Conservation (phyloP, 1,140 invertebrate genomes). For the Cataglyphis hispanica region DNA sequence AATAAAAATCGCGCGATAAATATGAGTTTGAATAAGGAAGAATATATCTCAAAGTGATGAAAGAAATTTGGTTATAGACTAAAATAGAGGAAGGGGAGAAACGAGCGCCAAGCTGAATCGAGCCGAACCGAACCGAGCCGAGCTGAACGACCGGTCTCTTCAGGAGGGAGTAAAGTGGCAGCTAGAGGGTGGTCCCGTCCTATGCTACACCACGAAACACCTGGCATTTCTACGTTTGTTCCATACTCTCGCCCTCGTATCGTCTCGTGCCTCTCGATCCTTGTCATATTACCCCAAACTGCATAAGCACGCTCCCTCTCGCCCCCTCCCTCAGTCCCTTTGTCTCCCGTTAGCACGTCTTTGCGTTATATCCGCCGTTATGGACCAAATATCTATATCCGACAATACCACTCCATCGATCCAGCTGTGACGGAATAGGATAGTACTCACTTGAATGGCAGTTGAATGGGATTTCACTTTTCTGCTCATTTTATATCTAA, state of each 20-base stretch:
- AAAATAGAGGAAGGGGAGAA: not conserved
- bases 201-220: constrained; percentile 49
- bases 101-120: not conserved
- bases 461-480: not conserved
- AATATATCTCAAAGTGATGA: constrained; percentile 13
- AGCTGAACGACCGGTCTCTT: constrained; percentile 34
- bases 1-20: not conserved
- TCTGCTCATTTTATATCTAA: not conserved
- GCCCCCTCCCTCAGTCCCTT: constrained; percentile 23
- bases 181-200: constrained; percentile 43
- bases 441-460: not conserved
- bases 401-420: constrained; percentile 27
- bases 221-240: constrained; percentile 55
- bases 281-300: constrained; percentile 59
- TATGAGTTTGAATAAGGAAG: not conserved
- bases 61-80: constrained; percentile 6
- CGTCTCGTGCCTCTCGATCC: constrained; percentile 55
- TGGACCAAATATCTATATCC: constrained; percentile 29
- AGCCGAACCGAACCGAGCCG: not conserved
- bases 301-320: constrained; percentile 39
- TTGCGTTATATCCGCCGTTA: constrained; percentile 24
- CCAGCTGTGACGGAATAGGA: constrained; percentile 18
- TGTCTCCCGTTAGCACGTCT: constrained; percentile 8
- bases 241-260: constrained; percentile 45
- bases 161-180: constrained; percentile 45